A percentile compares a stretch with the other conserved stretches of the same genome.
Evolutionary conservation across 2,113 vertebrate genomes (phyloP).

Genomic region (Psammodynastes pulverulentus): DNA sequence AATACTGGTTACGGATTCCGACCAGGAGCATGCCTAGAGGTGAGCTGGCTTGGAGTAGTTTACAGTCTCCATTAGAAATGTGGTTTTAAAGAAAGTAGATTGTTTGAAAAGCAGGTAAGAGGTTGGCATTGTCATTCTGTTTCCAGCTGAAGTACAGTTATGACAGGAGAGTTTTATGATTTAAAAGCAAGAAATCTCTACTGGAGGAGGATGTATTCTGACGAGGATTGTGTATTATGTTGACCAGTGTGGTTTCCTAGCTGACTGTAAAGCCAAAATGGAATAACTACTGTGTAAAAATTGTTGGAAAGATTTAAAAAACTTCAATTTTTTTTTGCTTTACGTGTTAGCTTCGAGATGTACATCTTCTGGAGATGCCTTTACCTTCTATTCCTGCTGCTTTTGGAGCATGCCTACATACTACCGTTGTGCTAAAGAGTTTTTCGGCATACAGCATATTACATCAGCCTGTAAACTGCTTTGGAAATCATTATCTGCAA

Average conservation of each 20-base stretch:
- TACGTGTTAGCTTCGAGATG: slow-evolving; percentile 71
- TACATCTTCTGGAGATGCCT: slow-evolving; percentile 79
- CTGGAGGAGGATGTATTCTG: not conserved
- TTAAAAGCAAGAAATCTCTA: not conserved
- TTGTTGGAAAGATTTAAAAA: not conserved
- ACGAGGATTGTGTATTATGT: not conserved
- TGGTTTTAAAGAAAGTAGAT: not conserved
- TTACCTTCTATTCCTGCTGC: slow-evolving; percentile 69
- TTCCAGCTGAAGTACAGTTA: not conserved
- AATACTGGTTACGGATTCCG: slow-evolving; percentile 69
- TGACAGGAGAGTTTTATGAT: rapidly evolving
- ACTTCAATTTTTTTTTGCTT: not conserved
- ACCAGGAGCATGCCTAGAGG: slow-evolving; percentile 75
- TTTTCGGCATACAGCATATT: slow-evolving; percentile 73
- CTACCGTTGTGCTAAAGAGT: slow-evolving; percentile 68
- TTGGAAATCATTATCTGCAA: slow-evolving; percentile 57
- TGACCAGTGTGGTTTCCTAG: not conserved
- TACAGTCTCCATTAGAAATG: not conserved
- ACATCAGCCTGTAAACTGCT: slow-evolving; percentile 23
- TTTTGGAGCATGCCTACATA: slow-evolving; percentile 79
- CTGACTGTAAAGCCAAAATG: not conserved
- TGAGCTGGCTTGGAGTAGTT: slow-evolving; percentile 38
- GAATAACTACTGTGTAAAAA: not conserved
- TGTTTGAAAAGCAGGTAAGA: not conserved
- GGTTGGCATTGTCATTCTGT: too few species aligned